Conservation (phyloP, 2,888 invertebrate genomes). For the Toxonevra muliebris region DNA sequence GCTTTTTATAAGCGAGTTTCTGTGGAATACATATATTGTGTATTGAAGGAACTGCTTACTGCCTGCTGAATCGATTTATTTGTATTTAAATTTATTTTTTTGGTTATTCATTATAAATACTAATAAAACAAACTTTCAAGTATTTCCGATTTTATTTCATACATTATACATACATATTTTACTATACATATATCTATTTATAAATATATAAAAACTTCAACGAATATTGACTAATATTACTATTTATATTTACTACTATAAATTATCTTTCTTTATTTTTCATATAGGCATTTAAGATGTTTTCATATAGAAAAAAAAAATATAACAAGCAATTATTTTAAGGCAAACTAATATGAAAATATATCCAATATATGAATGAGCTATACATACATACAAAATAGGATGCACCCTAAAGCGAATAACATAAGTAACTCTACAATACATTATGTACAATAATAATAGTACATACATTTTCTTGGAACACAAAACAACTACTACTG, state of each 20-base stretch:
- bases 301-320: slow-evolving; percentile 41
- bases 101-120: too few species aligned
- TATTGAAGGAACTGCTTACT: too few species aligned
- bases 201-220: slow-evolving; percentile 26
- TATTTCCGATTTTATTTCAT: too few species aligned
- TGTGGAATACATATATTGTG: too few species aligned
- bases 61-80: too few species aligned
- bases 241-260: slow-evolving; percentile 37
- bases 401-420: background rate
- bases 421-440: slow-evolving; percentile 16
- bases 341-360: slow-evolving; percentile 31
- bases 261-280: slow-evolving; percentile 46
- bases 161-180: too few species aligned
- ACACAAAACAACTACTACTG: slow-evolving; percentile 13
- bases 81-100: too few species aligned
- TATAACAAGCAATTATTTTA: slow-evolving; percentile 42
- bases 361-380: background rate
- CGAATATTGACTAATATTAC: too few species aligned
- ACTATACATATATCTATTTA: slow-evolving; percentile 20
- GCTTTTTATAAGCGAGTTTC: too few species aligned
- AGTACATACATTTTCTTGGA: slow-evolving; percentile 18
- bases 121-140: too few species aligned
- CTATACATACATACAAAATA: slow-evolving; percentile 12
- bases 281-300: slow-evolving; percentile 48
- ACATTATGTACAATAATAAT: slow-evolving; percentile 22